A percentile compares a stretch with the other conserved stretches of the same genome.
phyloP scores from a whole-genome alignment of 2,888 invertebrate species.

The Lasiommata megera region DNA sequence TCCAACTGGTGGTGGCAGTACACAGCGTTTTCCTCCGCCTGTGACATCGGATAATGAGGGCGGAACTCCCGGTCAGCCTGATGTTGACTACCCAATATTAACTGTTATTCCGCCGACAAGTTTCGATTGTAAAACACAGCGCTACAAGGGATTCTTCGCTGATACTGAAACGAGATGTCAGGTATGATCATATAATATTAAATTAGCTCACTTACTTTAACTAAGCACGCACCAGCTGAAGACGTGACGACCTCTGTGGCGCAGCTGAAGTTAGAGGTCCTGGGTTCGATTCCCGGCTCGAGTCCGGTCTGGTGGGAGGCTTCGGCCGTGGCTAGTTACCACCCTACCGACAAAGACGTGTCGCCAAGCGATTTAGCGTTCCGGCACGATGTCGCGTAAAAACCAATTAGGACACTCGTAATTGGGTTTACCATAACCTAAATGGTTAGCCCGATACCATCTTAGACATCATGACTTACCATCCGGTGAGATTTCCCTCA shows the following conservation, averaged over 20 bases:
- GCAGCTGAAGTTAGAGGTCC: too few species aligned
- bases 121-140: slow-evolving; percentile 91
- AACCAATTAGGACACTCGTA: too few species aligned
- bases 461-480: too few species aligned
- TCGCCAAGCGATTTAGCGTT: too few species aligned
- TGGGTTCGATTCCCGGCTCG: too few species aligned
- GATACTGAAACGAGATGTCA: slow-evolving; percentile 94
- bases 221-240: too few species aligned
- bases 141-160: slow-evolving; percentile 95
- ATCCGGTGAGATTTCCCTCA: too few species aligned
- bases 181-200: slow-evolving; percentile 64
- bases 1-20: slow-evolving; percentile 48
- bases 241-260: not conserved
- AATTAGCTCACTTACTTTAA: too few species aligned
- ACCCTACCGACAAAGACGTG: too few species aligned
- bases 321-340: not conserved
- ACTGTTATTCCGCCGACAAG: slow-evolving; percentile 87
- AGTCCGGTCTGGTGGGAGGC: not conserved
- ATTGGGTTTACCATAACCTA: too few species aligned
- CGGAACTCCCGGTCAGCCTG: slow-evolving; percentile 85
- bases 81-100: slow-evolving; percentile 90
- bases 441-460: too few species aligned
- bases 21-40: slow-evolving; percentile 64
- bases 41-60: slow-evolving; percentile 78
- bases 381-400: too few species aligned